Conservation (phyloP, 2,888 invertebrate genomes). For the Agonopterix subpropinquella region DNA sequence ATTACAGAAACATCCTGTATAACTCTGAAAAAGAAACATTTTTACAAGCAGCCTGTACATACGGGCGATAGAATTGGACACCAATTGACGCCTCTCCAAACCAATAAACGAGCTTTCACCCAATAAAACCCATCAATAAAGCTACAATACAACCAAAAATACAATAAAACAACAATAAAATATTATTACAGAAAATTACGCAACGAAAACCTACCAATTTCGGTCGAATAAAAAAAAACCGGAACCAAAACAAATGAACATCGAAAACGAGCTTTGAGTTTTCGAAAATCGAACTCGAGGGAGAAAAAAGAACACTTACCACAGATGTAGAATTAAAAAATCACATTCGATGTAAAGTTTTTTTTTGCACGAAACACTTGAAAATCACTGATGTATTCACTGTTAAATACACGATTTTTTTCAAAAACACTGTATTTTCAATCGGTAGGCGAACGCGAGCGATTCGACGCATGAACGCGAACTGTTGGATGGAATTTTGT, state of each 20-base stretch:
- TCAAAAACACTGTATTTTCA: constrained; percentile 2
- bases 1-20: no score
- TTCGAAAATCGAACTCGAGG: not conserved
- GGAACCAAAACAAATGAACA: constrained; percentile 9
- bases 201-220: constrained; percentile 6
- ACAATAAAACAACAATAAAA: not conserved
- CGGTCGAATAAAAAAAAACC: constrained; percentile 1
- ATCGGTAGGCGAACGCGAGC: constrained; percentile 4
- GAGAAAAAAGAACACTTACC: not conserved
- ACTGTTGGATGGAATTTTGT: constrained; percentile 28
- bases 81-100: not conserved
- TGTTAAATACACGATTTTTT: constrained; percentile 5
- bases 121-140: constrained; percentile 3
- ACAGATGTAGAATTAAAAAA: not conserved
- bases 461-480: constrained; percentile 17
- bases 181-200: constrained; percentile 3
- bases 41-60: no score
- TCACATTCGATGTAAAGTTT: not conserved
- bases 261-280: constrained; percentile 1
- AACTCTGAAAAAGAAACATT: no score
- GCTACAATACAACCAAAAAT: no score
- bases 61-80: not conserved
- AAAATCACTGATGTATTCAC: not conserved
- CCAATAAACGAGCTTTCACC: not conserved
- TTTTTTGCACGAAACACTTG: not conserved